Evolutionary conservation across 2,888 invertebrate genomes (phyloP).

Genomic region (Elegia similella): DNA sequence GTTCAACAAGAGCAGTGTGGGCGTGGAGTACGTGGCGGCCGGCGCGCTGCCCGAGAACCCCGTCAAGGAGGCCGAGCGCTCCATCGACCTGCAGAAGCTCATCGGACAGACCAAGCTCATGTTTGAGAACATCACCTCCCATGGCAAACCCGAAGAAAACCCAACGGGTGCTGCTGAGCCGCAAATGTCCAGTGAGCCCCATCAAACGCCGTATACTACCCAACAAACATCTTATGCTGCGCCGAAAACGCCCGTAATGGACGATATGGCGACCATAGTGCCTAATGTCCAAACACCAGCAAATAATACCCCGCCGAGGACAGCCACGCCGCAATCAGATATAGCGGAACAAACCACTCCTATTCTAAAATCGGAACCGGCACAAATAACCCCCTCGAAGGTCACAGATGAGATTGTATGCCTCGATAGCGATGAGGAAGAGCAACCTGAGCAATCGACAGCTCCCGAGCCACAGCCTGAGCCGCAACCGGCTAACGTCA

Average conservation of each 20-base stretch:
- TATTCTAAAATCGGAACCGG: slow-evolving; percentile 43
- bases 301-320: slow-evolving; percentile 12
- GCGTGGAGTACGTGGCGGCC: neutral
- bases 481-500: slow-evolving; percentile 26
- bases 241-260: neutral
- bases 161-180: neutral
- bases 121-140: slow-evolving; percentile 29
- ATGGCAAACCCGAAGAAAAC: slow-evolving; percentile 3
- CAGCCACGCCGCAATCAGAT: slow-evolving; percentile 17
- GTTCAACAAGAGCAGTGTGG: slow-evolving; percentile 50
- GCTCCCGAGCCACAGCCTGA: neutral
- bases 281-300: neutral
- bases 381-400: slow-evolving; percentile 23
- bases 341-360: slow-evolving; percentile 25
- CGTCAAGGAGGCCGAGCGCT: slow-evolving; percentile 63
- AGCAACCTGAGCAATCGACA: neutral
- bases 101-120: slow-evolving; percentile 49
- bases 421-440: slow-evolving; percentile 69
- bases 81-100: slow-evolving; percentile 64
- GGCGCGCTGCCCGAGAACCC: slow-evolving; percentile 43
- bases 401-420: slow-evolving; percentile 41
- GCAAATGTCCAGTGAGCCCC: too few relatives aligned
- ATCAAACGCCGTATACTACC: neutral
- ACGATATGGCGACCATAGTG: slow-evolving; percentile 7
- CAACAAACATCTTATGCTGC: neutral